phyloP scores from a whole-genome alignment of 1,140 invertebrate genomes.

The Formica exsecta region DNA sequence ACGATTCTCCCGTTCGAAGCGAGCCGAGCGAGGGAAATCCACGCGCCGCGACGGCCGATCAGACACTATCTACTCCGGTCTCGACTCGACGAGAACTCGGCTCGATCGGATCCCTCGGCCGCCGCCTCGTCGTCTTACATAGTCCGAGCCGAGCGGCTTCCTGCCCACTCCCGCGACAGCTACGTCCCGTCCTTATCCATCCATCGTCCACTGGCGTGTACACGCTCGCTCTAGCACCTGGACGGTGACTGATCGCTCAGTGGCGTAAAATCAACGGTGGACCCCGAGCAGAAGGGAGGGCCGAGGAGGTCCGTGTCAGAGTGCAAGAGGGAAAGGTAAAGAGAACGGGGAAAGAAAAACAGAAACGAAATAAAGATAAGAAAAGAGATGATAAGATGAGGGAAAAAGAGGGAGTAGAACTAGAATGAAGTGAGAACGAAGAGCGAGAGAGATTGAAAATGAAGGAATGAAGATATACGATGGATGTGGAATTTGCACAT shows the following conservation, averaged over 20 bases:
- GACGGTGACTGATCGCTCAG: slow-evolving; percentile 31
- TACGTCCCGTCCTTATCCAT: slow-evolving; percentile 59
- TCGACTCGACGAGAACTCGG: slow-evolving; percentile 66
- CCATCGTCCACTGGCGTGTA: neutral
- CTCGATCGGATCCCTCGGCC: slow-evolving; percentile 72
- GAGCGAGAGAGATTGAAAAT: neutral
- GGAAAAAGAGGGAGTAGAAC: too few species aligned
- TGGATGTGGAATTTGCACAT: neutral
- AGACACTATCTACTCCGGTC: slow-evolving; percentile 72
- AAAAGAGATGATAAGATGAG: neutral
- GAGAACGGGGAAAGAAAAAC: neutral
- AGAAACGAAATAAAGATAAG: neutral
- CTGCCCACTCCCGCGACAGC: slow-evolving; percentile 71
- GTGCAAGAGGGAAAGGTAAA: neutral
- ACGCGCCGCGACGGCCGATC: slow-evolving; percentile 76
- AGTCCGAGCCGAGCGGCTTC: slow-evolving; percentile 67
- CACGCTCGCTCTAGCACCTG: slow-evolving; percentile 53
- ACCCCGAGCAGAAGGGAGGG: neutral
- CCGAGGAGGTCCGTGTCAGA: neutral
- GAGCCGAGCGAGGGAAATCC: slow-evolving; percentile 31
- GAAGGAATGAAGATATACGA: neutral
- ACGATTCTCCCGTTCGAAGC: neutral
- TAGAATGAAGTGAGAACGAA: neutral
- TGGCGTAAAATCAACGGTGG: slow-evolving; percentile 31
- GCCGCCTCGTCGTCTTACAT: slow-evolving; percentile 76